A percentile compares a stretch with the other conserved stretches of the same genome.
Conservation (phyloP, 2,797 vertebrate species). For the Brotula barbata region DNA sequence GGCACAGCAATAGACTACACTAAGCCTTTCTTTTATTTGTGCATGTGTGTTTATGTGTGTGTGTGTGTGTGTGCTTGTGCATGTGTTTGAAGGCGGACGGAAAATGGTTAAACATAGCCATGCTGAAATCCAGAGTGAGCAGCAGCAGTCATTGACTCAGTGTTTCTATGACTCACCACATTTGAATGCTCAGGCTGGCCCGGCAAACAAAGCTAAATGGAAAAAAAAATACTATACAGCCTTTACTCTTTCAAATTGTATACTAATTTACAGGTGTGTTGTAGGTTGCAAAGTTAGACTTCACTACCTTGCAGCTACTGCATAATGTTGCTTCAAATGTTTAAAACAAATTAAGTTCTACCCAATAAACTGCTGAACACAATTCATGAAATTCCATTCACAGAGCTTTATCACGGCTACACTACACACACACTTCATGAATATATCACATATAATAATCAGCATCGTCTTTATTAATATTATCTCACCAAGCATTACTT, state of each 20-base stretch:
- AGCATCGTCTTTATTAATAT: no score
- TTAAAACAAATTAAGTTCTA: not conserved
- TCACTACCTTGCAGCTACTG: no score
- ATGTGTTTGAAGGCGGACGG: not conserved
- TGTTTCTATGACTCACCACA: constrained; percentile 63
- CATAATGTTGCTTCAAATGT: constrained; percentile 10
- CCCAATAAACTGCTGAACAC: not conserved
- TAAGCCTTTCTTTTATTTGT: no score
- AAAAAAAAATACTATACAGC: not conserved
- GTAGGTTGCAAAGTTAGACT: not conserved
- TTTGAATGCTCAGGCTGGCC: constrained; percentile 45
- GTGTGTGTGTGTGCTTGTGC: not conserved
- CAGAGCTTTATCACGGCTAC: no score
- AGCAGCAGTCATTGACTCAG: constrained; percentile 53
- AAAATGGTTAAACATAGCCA: constrained; percentile 42
- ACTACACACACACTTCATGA: no score
- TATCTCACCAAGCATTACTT: no score
- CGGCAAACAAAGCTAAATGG: no score
- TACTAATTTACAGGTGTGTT: no score
- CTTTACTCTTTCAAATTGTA: not conserved
- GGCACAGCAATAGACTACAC: no score
- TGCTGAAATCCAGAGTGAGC: constrained; percentile 42
- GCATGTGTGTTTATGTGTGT: no score
- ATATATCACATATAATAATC: no score
- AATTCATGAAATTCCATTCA: no score